A percentile compares a stretch with the other conserved stretches of the same genome.
phyloP scores from a whole-genome alignment of 2,113 vertebrate genomes.

The Pelodiscus sinensis region DNA sequence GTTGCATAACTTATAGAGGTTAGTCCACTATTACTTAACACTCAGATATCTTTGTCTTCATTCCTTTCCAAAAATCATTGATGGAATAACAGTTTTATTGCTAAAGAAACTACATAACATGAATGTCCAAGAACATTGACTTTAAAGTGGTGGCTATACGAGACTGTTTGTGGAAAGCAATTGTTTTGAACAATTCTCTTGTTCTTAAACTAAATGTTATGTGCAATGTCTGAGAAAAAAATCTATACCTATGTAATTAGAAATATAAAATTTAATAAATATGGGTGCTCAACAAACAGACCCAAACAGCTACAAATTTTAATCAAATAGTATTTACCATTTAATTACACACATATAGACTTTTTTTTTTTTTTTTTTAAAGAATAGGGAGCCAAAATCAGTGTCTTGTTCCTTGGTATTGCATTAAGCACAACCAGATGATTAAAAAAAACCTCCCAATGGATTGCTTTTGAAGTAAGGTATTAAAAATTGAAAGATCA shows the following conservation, averaged over 20 bases:
- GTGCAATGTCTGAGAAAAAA: slow-evolving; percentile 15
- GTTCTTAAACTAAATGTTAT: background rate
- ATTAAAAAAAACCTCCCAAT: background rate
- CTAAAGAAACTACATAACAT: background rate
- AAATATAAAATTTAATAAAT: background rate
- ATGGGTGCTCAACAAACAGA: background rate
- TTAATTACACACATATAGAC: background rate
- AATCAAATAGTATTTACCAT: background rate
- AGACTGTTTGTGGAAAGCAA: background rate
- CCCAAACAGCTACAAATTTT: slow-evolving; percentile 12
- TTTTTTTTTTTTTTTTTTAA: background rate
- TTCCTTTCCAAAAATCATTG: background rate
- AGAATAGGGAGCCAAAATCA: too few relatives aligned
- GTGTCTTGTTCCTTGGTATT: too few relatives aligned
- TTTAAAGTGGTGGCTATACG: background rate
- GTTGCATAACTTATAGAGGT: background rate
- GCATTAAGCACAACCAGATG: background rate
- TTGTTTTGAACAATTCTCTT: background rate
- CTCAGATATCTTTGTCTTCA: background rate
- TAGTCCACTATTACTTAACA: background rate
- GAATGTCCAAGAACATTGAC: background rate
- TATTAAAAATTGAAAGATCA: background rate
- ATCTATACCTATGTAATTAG: background rate
- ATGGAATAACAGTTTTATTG: background rate
- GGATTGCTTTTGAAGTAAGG: background rate